Base-by-base conservation (phyloP, 2,888 invertebrate species). In the Tromatobia lineatoria region DNA sequence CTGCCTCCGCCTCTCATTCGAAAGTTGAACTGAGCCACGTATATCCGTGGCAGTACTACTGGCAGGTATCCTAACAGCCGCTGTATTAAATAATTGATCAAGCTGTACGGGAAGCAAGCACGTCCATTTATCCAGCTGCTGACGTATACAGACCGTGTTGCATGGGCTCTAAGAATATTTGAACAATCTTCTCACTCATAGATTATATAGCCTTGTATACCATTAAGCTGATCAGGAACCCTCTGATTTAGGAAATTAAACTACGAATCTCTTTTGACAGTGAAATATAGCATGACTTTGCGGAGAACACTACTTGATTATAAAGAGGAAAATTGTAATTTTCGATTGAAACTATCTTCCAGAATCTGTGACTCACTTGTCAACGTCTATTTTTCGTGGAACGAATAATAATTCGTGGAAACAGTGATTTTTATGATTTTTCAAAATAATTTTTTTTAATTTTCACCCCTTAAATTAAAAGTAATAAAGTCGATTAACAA, bases 81-180 rank as follows among this genome's bases (percentile, higher is more conserved):
- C 86, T 88, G 86, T 76, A 77, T 83, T 87, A 86, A 89, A 90
- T 90, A 89, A 91, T 86, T 87, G 87, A 88, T 89, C 89, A 88
- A 80, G 70, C 42, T 82, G 29, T 73, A 66, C 67, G 57, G 70
- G 73, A 69, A 74, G 76, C 80, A 85, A 80, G 50, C 79, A 86
- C 84, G 86, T 89, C 85, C 75, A 77, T 84, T 81, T 80, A 61
- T 52, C 66, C 61, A 67, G 74, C 64, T 61, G 34, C 61, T 69
- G 77, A 84, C 61, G 52, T 20, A 47, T 61, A 70, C 69, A 11
- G 75, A 50, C 47, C 67, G 11, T 59, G 57, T 23, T 42, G 52
- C 25, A 29, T n/a, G 69, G 75, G 20, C 64, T 47, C 52, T 42
- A 29, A 6, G 67, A 73, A 80, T 23, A 74, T 76, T 80, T 11